These are phyloP conservation scores for Phoebastria nigripes DNA, from an alignment of 2,797 vertebrate species.

Conservation along the genomic window DNA sequence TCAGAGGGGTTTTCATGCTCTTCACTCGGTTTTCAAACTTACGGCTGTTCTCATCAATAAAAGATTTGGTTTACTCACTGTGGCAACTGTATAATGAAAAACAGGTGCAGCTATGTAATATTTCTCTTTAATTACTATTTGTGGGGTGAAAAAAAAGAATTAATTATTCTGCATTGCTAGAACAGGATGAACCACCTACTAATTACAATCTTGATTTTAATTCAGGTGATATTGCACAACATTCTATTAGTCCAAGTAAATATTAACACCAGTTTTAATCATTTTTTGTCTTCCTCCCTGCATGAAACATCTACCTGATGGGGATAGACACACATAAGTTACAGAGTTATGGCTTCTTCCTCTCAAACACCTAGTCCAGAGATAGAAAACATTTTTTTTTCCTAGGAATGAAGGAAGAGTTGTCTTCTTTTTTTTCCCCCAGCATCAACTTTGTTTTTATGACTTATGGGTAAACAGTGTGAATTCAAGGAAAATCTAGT, in stretches of 20 bases:
- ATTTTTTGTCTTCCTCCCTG: neutral
- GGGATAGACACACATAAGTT: neutral
- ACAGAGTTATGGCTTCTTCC: neutral
- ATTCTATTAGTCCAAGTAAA: constrained; percentile 58
- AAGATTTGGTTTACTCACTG: constrained; percentile 67
- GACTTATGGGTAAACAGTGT: neutral
- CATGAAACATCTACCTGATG: neutral
- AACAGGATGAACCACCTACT: constrained; percentile 65
- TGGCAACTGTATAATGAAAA: constrained; percentile 59
- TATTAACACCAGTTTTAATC: constrained; percentile 29
- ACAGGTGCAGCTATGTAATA: constrained; percentile 70
- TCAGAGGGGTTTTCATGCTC: constrained; percentile 25
- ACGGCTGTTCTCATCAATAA: constrained; percentile 72
- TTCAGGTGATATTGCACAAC: constrained; percentile 26
- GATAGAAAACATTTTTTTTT: neutral
- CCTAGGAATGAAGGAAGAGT: neutral
- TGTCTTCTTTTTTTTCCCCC: neutral
- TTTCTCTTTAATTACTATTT: constrained; percentile 78
- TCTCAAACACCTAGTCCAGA: neutral
- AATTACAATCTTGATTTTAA: constrained; percentile 67
- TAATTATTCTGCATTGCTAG: constrained; percentile 71
- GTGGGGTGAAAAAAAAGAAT: constrained; percentile 52
- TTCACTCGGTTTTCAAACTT: constrained; percentile 46
- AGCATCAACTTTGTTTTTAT: neutral
- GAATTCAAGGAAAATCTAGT: neutral